A percentile compares a stretch with the other conserved stretches of the same genome.
Conservation (phyloP, 2,888 invertebrate genomes). For the Polydrusus tereticollis region DNA sequence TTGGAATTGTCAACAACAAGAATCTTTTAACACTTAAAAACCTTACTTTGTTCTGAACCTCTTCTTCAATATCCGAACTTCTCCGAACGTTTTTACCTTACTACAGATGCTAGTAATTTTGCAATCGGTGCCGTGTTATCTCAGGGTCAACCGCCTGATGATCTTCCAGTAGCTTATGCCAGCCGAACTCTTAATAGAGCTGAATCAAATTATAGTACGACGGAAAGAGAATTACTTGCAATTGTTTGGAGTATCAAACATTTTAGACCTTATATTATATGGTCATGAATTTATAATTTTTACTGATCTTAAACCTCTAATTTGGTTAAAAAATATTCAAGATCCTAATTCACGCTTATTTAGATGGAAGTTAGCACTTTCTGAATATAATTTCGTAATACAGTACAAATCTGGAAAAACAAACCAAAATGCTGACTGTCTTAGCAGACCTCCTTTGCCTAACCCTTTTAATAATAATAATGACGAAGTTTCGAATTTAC, state of each 20-base stretch:
- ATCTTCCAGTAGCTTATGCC: conserved; percentile 40
- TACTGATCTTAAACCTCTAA: conserved; percentile 63
- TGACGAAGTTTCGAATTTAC: not conserved
- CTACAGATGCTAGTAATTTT: conserved; percentile 32
- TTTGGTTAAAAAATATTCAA: conserved; percentile 61
- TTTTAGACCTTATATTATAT: conserved; percentile 35
- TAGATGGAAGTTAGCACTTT: conserved; percentile 60
- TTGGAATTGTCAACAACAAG: too few relatives aligned
- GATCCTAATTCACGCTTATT: conserved; percentile 57
- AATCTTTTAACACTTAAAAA: conserved; percentile 46
- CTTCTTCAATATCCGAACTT: conserved; percentile 43
- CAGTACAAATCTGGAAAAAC: conserved; percentile 27
- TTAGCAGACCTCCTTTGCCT: too few relatives aligned
- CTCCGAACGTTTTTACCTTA: conserved; percentile 25
- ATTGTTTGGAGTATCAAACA: conserved; percentile 30
- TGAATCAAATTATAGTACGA: conserved; percentile 54
- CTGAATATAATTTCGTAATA: conserved; percentile 53
- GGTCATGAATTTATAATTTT: conserved; percentile 28
- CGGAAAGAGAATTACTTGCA: conserved; percentile 52
- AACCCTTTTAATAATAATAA: not conserved
- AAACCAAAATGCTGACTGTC: conserved; percentile 21
- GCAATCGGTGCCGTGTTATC: conserved; percentile 40
- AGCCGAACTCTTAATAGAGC: conserved; percentile 38
- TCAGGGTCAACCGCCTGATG: conserved; percentile 24
- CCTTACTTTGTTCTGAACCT: conserved; percentile 37